Conservation (phyloP, 2,888 invertebrate species). For the Hypena proboscidalis region DNA sequence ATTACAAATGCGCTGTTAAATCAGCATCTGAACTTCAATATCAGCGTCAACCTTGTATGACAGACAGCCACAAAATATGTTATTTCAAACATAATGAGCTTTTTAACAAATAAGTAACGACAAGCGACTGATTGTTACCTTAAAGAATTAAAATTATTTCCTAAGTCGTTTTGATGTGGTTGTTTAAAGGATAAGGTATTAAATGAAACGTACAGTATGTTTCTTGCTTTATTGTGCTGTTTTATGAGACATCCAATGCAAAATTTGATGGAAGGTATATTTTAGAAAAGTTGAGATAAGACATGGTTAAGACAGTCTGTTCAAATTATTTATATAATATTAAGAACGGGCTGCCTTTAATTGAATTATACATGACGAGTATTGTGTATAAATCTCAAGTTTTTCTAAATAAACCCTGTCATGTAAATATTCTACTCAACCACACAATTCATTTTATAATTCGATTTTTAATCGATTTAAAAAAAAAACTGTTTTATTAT, state of each 20-base stretch:
- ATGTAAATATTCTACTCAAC: no score
- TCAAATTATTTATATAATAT: no score
- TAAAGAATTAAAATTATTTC: constrained; percentile 44
- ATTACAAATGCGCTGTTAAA: no score
- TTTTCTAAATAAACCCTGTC: no score
- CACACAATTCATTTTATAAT: no score
- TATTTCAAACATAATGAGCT: constrained; percentile 52
- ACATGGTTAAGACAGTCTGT: background rate
- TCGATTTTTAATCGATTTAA: no score
- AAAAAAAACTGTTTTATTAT: no score
- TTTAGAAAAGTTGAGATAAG: constrained; percentile 4
- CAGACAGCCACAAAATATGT: constrained; percentile 19
- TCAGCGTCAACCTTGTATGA: constrained; percentile 12
- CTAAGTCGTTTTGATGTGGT: constrained; percentile 42
- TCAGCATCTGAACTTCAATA: no score
- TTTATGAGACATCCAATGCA: constrained; percentile 21
- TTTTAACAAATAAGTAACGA: constrained; percentile 53
- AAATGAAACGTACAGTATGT: constrained; percentile 33
- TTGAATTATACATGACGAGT: no score
- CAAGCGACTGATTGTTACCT: constrained; percentile 62
- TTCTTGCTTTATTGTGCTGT: constrained; percentile 44
- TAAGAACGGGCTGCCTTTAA: no score
- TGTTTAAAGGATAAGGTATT: constrained; percentile 39
- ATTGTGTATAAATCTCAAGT: no score
- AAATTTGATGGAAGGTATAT: constrained; percentile 19